Base-by-base conservation (phyloP, 2,888 invertebrate genomes). In the Eurytoma adleriae region DNA sequence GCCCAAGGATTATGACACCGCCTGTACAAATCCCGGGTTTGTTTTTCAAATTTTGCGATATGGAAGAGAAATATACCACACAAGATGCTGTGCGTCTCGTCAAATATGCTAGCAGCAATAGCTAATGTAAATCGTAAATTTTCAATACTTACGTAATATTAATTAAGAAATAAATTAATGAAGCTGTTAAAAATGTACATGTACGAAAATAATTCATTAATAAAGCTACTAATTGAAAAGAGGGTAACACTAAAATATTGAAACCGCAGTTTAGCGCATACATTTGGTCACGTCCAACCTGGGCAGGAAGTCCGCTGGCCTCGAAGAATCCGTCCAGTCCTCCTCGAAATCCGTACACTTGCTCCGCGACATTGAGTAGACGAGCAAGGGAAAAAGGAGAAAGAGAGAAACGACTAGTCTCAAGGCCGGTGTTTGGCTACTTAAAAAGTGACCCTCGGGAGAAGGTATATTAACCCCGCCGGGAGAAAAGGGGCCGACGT, bases 381-480 rank as follows among this genome's bases (percentile, higher is more conserved):
- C 69, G 61, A 66, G 24, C 40, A 40, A 59, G 71, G 10, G n/a
- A 24, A 67, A 50, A 7, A 10, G 56, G 40, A 56, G 52, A 59
- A 57, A 71, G 48, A 71, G 20, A 48, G 52, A 40, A 59, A 7
- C 69, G 50, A 62, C 64, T 76, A 82, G 79, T 68, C 72, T 76
- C 76, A 79, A 82, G 81, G 81, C 18, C 79, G 76, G 16, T 79
- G 66, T 75, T 75, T 68, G 82, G 76, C 82, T 66, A 77, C 82
- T 82, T 79, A 73, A 82, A 79, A 79, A 81, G 76, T 82, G 82
- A 82, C 77, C 79, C 82, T 76, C 76, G 30, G 68, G 20, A n/a
- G 20, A n/a, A 75, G 76, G 72, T 79, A 40, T 40, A 78, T 71
- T 75, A 71, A 75, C 70, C 74, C 62, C 80, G 80, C 75, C 7